Conservation (phyloP, 2,113 vertebrate species). For the Scophthalmus maximus region DNA sequence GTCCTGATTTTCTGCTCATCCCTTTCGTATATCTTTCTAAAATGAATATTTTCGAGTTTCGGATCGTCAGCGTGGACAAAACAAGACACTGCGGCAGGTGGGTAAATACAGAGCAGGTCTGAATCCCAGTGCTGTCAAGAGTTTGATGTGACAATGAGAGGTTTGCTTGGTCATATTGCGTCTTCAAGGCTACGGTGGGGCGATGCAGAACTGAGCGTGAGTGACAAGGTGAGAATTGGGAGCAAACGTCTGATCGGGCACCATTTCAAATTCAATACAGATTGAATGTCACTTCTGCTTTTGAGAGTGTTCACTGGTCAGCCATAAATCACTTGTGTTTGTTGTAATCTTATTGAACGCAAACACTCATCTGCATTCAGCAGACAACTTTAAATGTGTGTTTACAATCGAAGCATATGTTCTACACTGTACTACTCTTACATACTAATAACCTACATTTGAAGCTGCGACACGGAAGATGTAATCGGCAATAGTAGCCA, state of each 20-base stretch:
- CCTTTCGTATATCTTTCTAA: neutral
- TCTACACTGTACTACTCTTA: neutral
- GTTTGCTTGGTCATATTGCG: conserved; percentile 68
- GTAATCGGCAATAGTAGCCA: conserved; percentile 20
- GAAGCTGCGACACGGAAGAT: conserved; percentile 3
- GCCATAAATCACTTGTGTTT: conserved; percentile 29
- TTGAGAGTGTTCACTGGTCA: conserved; percentile 22
- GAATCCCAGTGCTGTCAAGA: conserved; percentile 67
- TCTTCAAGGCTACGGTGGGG: conserved; percentile 34
- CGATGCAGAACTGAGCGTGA: conserved; percentile 39
- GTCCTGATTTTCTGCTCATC: too few relatives aligned
- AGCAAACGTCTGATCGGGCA: conserved; percentile 59
- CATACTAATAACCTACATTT: conserved; percentile 7
- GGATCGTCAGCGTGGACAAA: neutral
- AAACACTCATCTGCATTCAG: conserved; percentile 9
- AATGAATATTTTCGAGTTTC: neutral
- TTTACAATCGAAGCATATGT: neutral
- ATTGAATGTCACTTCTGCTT: neutral
- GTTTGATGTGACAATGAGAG: conserved; percentile 77
- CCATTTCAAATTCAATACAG: conserved; percentile 50
- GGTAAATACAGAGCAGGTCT: conserved; percentile 68
- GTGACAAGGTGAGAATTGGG: conserved; percentile 74
- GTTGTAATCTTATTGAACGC: conserved; percentile 9
- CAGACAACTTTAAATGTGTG: neutral
- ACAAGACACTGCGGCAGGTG: conserved; percentile 35